Percentiles rank a stretch among this genome's conserved stretches.
phyloP scores from a whole-genome alignment of 2,113 vertebrate genomes.

The Felis catus region F.catus_Fca126_mat1.0 CM031420.1:44245001-44245500 shows the following conservation, averaged over 20 bases:
- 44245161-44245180: neutral
- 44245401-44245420: neutral
- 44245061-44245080: neutral
- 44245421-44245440: conserved; percentile 36
- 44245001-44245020: neutral
- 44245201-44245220: neutral
- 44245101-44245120: neutral
- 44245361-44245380: neutral
- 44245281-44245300: neutral
- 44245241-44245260: neutral
- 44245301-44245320: neutral
- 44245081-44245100: neutral
- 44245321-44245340: neutral
- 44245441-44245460: conserved; percentile 67
- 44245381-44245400: conserved; percentile 35
- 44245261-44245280: neutral
- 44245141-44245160: neutral
- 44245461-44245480: conserved; percentile 65
- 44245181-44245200: neutral
- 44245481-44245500: conserved; percentile 75
- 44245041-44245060: neutral
- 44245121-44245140: neutral
- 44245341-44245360: neutral
- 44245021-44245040: neutral
- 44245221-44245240: neutral